A percentile compares a stretch with the other conserved stretches of the same genome.
These are phyloP conservation scores for Hemaris fuciformis DNA, from an alignment of 2,888 invertebrate species.

Conservation along the genomic window DNA sequence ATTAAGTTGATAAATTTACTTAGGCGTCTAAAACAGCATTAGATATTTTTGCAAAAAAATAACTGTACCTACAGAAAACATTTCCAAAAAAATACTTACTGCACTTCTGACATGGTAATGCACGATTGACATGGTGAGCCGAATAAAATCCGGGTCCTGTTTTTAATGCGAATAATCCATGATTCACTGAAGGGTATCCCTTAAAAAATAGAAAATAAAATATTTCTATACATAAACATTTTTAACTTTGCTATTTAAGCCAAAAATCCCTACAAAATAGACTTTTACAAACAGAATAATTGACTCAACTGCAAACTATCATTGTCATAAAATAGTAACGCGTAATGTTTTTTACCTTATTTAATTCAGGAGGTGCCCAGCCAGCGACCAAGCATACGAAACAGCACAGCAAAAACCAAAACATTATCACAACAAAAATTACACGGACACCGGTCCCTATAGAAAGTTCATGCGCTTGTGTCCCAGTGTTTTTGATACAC, in stretches of 20 bases:
- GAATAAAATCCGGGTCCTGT: neutral
- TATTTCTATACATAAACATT: neutral
- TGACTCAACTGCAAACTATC: too few species aligned
- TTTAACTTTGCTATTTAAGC: too few species aligned
- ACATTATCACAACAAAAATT: constrained; percentile 39
- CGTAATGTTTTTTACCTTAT: constrained; percentile 44
- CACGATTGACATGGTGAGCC: constrained; percentile 25
- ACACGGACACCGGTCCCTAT: constrained; percentile 29
- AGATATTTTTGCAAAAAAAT: too few species aligned
- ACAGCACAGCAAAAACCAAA: constrained; percentile 45
- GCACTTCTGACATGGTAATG: constrained; percentile 58
- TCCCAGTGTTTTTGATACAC: constrained; percentile 69
- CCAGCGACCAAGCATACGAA: constrained; percentile 44
- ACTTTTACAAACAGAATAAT: too few species aligned
- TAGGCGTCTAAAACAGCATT: too few species aligned
- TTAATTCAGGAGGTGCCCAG: constrained; percentile 37
- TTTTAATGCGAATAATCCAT: neutral
- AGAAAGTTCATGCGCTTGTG: constrained; percentile 53
- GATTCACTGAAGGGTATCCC: neutral
- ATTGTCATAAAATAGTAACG: neutral
- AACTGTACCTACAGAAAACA: too few species aligned
- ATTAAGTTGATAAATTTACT: too few species aligned
- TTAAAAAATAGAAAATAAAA: neutral
- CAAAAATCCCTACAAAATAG: too few species aligned
- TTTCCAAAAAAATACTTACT: constrained; percentile 53